Base-by-base conservation (phyloP, 2,888 invertebrate genomes). In the Auanema freiburgensis region DNA sequence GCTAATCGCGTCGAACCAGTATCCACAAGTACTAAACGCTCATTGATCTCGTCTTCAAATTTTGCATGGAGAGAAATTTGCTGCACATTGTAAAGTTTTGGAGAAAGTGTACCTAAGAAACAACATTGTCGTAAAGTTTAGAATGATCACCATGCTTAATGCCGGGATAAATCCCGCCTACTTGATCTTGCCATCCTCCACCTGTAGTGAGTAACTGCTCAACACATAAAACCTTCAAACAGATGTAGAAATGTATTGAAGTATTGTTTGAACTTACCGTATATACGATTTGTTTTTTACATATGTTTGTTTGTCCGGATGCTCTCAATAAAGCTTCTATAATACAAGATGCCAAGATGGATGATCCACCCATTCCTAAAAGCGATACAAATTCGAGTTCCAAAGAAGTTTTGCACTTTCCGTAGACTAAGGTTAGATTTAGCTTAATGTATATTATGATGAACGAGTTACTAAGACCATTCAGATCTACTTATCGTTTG, bases 121-220 rank as follows among this genome's bases (percentile, higher is more conserved):
- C 25, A 62, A 24, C 16, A 51, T 24, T 12, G 18, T 21, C 16
- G n/a, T 43, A 2, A 2, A 72, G 72, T 0, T 8, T 33, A 24
- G 85, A 14, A 41, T 24, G 66, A 42, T 80, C 74, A 14, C 86
- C 86, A 41, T 85, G 74, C 59, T 85, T 85, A 40, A 87, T 69
- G 1, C 87, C 87, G 1, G 85, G 85, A 42, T 82, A 76, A 12
- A 87, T 72, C 0, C 87, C 87, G 18, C 87, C 87, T 1, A 87
- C 68, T 54, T 74, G 72, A 62, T 88, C 88, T 79, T 88, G 88
- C 88, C 88, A 88, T 0, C 88, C 88, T 1, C 88, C 88, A 3
- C 88, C 88, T 8, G 87, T 87, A 2, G 87, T 87, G 73, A 87
- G 77, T 70, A 87, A 72, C 75, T 88, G 87, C 69, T 88, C 87